Percentiles rank a stretch among this genome's conserved stretches.
phyloP scores from a whole-genome alignment of 2,797 vertebrate species.

The Sebastes hopkinsi region DNA sequence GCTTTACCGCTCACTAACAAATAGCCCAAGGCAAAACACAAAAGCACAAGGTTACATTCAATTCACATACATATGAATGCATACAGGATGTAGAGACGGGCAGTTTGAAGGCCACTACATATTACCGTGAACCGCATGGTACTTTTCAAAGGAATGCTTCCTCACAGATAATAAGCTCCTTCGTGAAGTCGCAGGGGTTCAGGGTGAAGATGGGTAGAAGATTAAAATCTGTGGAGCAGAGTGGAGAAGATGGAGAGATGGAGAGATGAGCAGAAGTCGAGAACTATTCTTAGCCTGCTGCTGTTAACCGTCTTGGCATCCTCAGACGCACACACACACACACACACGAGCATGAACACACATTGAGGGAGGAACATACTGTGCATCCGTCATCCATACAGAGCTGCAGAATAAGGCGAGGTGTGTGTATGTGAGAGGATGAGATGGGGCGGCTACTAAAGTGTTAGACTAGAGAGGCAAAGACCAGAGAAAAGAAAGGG shows the following conservation, averaged over 20 bases:
- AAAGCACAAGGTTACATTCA: conserved; percentile 35
- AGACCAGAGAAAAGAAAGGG: conserved; percentile 1
- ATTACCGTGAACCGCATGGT: background rate
- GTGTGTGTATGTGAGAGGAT: background rate
- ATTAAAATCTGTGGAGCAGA: conserved; percentile 38
- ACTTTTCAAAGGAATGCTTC: conserved; percentile 23
- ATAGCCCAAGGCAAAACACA: conserved; percentile 41
- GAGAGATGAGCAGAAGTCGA: conserved; percentile 50
- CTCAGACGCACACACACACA: conserved; percentile 5
- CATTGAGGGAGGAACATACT: conserved; percentile 14
- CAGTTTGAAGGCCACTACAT: conserved; percentile 6
- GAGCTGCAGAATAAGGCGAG: conserved; percentile 5
- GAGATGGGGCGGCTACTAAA: background rate
- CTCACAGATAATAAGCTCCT: background rate
- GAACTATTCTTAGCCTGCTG: conserved; percentile 69
- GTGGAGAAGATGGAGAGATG: conserved; percentile 19
- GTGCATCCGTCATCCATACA: conserved; percentile 37
- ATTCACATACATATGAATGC: conserved; percentile 21
- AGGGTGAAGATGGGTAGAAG: conserved; percentile 11
- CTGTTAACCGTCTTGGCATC: conserved; percentile 63
- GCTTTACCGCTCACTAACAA: conserved; percentile 47
- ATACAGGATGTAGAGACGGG: background rate
- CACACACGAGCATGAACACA: background rate
- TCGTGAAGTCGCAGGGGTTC: background rate
- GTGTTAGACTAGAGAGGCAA: background rate